phyloP scores from a whole-genome alignment of 2,888 invertebrate species.

The Ectemnius lituratus region DNA sequence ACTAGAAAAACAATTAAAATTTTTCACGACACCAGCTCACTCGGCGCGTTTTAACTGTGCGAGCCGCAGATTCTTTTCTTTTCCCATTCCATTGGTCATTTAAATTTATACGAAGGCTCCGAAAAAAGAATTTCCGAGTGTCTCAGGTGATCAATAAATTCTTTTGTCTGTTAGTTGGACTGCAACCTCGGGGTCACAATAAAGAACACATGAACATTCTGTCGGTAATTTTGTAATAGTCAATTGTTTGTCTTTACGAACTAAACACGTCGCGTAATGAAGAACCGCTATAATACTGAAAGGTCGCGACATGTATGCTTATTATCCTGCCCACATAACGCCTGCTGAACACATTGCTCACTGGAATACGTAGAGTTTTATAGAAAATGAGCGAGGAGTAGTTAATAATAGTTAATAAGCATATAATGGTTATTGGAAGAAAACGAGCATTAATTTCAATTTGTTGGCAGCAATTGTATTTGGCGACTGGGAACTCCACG shows the following conservation, averaged over 20 bases:
- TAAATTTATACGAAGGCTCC: not conserved
- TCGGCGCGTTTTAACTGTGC: not conserved
- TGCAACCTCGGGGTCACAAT: not conserved
- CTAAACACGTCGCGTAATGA: not conserved
- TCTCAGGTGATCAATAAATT: not conserved
- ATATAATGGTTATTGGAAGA: not conserved
- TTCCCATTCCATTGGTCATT: not conserved
- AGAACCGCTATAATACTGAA: not conserved
- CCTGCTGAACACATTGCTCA: not conserved
- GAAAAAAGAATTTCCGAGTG: not conserved
- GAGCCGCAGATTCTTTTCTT: not conserved
- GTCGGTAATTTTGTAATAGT: not conserved
- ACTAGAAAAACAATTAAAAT: not conserved
- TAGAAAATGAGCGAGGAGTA: not conserved
- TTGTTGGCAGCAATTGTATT: slow-evolving; percentile 85
- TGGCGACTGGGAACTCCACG: slow-evolving; percentile 84
- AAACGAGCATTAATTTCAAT: not conserved
- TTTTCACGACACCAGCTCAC: not conserved
- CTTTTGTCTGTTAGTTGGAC: not conserved
- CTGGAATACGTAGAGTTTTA: not conserved
- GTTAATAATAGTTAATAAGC: no score
- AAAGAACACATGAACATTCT: not conserved
- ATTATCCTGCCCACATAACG: not conserved
- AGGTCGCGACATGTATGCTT: not conserved
- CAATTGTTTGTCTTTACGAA: not conserved